Evolutionary conservation across 2,888 invertebrate genomes (phyloP).

Genomic region (Xylocampa areola): DNA sequence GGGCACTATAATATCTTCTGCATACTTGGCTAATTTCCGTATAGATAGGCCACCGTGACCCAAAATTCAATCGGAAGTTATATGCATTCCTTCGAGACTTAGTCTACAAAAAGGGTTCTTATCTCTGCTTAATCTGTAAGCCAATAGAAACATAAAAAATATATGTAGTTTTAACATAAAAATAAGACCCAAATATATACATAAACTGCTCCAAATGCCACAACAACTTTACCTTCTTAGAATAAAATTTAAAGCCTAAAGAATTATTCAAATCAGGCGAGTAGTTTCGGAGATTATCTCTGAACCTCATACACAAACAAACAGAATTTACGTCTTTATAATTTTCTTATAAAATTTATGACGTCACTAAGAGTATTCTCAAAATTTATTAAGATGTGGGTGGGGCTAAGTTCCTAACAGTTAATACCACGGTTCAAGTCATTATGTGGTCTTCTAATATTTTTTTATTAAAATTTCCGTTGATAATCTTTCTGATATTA

Average conservation of each 20-base stretch:
- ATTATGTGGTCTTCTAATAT: slow-evolving; percentile 18
- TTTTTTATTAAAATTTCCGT: slow-evolving; percentile 6
- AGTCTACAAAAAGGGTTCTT: slow-evolving; percentile 10
- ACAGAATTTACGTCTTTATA: slow-evolving; percentile 52
- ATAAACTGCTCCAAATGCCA: slow-evolving; percentile 33
- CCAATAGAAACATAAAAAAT: slow-evolving; percentile 47
- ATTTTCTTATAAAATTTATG: slow-evolving; percentile 37
- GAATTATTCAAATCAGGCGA: slow-evolving; percentile 59
- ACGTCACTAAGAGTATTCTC: slow-evolving; percentile 37
- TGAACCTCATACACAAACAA: slow-evolving; percentile 48
- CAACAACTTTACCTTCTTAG: slow-evolving; percentile 42
- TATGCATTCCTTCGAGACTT: not conserved
- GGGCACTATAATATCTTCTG: no score
- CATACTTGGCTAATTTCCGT: no score
- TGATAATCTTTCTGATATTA: not conserved
- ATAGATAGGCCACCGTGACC: no score
- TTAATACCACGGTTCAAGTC: slow-evolving; percentile 16
- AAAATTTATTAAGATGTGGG: slow-evolving; percentile 43
- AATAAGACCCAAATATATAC: slow-evolving; percentile 34
- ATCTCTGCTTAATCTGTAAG: slow-evolving; percentile 23
- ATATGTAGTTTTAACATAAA: slow-evolving; percentile 13
- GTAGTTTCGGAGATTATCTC: slow-evolving; percentile 57
- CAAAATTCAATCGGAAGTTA: no score
- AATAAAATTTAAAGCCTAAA: slow-evolving; percentile 35
- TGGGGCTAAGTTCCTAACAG: slow-evolving; percentile 10